A percentile compares a stretch with the other conserved stretches of the same genome.
These are phyloP conservation scores for Bradypodion ventrale DNA, from an alignment of 2,797 vertebrate genomes.

Conservation along the genomic window DNA sequence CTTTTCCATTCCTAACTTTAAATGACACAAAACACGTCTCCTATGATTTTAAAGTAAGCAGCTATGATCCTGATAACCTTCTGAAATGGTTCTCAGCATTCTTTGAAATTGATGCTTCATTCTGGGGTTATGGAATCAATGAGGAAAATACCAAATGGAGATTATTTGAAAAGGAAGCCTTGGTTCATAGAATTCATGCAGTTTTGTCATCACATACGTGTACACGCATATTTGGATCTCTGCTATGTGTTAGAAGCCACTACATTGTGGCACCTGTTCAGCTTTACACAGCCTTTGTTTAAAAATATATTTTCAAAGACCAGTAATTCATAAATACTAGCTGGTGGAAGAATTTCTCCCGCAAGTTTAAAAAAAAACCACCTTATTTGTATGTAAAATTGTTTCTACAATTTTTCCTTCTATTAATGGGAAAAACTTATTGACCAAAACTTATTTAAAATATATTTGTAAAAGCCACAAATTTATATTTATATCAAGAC, in stretches of 20 bases:
- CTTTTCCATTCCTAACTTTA: background rate
- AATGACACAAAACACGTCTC: background rate
- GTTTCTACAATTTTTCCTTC: background rate
- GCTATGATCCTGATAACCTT: background rate
- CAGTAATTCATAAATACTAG: background rate
- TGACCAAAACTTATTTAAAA: too few relatives aligned
- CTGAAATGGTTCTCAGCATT: background rate
- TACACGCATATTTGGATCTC: slow-evolving; percentile 19
- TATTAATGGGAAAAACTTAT: background rate
- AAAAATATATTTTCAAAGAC: background rate
- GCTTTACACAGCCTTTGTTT: slow-evolving; percentile 6
- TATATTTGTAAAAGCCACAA: too few relatives aligned
- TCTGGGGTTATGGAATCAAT: background rate
- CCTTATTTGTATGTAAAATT: background rate
- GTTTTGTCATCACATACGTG: slow-evolving; percentile 25
- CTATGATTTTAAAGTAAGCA: background rate
- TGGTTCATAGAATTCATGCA: slow-evolving; percentile 10
- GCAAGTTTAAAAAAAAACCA: background rate
- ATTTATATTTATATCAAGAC: too few relatives aligned
- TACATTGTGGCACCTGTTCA: slow-evolving; percentile 19
- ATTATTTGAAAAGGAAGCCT: slow-evolving; percentile 22
- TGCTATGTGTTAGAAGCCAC: slow-evolving; percentile 14
- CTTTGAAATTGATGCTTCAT: background rate
- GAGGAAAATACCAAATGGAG: slow-evolving; percentile 18
- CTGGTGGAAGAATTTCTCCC: background rate